phyloP scores from a whole-genome alignment of 2,888 invertebrate genomes.

The Euclidia mi region DNA sequence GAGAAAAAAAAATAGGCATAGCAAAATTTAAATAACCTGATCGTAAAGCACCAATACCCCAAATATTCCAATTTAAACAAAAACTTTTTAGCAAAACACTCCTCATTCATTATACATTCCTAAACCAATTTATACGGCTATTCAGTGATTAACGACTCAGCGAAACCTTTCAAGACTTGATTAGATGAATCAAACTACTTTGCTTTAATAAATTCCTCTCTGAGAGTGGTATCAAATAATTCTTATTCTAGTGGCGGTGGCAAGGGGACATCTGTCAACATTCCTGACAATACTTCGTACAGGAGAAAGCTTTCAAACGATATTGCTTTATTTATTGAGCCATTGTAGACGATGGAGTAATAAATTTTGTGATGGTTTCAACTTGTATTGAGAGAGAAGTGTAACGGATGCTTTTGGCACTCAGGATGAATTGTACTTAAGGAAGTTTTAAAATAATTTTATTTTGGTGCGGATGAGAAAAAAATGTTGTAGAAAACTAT shows the following conservation, averaged over 20 bases:
- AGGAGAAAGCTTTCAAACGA: slow-evolving; percentile 56
- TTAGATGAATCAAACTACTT: slow-evolving; percentile 33
- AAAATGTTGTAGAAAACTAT: too few species aligned
- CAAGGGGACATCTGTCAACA: slow-evolving; percentile 54
- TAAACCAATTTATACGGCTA: neutral
- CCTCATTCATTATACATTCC: neutral
- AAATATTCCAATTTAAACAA: too few species aligned
- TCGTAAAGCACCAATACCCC: too few species aligned
- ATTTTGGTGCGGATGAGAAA: too few species aligned
- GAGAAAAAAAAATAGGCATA: too few species aligned
- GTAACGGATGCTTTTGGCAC: neutral
- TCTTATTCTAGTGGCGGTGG: slow-evolving; percentile 41
- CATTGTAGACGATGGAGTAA: slow-evolving; percentile 37
- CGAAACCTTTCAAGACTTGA: slow-evolving; percentile 24
- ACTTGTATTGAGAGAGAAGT: slow-evolving; percentile 9
- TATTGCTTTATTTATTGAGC: slow-evolving; percentile 55
- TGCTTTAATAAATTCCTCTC: slow-evolving; percentile 47
- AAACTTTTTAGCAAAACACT: too few species aligned
- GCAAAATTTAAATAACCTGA: too few species aligned
- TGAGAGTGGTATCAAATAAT: slow-evolving; percentile 41
- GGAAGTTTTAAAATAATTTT: too few species aligned
- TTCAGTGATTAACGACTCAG: slow-evolving; percentile 1
- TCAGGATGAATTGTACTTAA: too few species aligned
- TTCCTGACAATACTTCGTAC: slow-evolving; percentile 51
- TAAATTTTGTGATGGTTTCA: slow-evolving; percentile 44